Evolutionary conservation across 1,140 invertebrate species (phyloP).

Genomic region (Drosophila leontia): DNA sequence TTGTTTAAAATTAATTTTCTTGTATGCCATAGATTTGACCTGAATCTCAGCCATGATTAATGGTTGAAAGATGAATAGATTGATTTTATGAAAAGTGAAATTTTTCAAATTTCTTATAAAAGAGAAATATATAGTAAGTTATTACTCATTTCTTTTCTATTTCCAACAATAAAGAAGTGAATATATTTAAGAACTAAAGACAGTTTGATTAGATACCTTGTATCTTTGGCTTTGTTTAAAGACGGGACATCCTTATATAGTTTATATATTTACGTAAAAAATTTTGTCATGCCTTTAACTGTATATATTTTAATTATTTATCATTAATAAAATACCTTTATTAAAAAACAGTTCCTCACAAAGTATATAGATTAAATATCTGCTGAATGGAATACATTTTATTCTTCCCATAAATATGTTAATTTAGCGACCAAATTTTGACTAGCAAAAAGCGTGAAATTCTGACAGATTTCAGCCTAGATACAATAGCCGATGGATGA

Average conservation of each 20-base stretch:
- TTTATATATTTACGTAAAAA: background rate
- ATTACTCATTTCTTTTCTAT: background rate
- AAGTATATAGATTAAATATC: background rate
- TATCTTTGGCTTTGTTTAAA: constrained; percentile 1
- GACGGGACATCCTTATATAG: background rate
- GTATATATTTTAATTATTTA: background rate
- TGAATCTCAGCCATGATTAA: constrained; percentile 1
- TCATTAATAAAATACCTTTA: no score
- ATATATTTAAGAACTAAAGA: background rate
- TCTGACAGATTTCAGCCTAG: background rate
- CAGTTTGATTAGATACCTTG: background rate
- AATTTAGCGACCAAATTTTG: background rate
- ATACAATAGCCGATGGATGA: constrained; percentile 17
- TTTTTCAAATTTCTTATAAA: background rate
- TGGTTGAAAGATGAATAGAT: background rate
- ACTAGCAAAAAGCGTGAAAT: background rate
- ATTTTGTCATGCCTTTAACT: background rate
- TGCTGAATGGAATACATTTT: background rate
- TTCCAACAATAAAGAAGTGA: background rate
- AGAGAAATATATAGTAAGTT: background rate
- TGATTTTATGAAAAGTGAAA: constrained; percentile 3
- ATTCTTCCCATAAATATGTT: background rate
- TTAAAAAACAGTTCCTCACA: no score
- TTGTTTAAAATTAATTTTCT: background rate
- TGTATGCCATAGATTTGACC: background rate